Evolutionary conservation across 2,113 vertebrate genomes (phyloP).

Genomic region (Fregata magnificens): DNA sequence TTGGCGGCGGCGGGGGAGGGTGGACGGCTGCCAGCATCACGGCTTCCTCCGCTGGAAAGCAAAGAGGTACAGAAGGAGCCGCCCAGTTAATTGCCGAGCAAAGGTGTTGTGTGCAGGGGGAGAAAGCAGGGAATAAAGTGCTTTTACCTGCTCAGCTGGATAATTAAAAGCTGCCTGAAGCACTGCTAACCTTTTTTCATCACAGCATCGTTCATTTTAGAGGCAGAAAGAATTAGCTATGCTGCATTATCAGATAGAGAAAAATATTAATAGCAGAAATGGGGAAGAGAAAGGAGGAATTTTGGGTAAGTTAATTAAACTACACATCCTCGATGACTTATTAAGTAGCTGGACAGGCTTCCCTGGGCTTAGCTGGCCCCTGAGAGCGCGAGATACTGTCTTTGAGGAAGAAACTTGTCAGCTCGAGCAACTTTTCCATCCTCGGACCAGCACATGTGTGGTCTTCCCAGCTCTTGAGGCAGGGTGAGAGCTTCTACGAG

Average conservation of each 20-base stretch:
- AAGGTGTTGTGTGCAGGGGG: not conserved
- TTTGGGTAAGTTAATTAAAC: slow-evolving; percentile 76
- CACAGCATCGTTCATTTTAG: slow-evolving; percentile 66
- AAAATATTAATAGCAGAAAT: slow-evolving; percentile 75
- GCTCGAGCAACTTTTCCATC: not conserved
- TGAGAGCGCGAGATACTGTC: not conserved
- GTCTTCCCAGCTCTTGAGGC: fast-evolving
- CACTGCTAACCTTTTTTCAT: slow-evolving; percentile 67
- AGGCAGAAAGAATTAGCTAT: slow-evolving; percentile 75
- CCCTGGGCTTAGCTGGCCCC: not conserved
- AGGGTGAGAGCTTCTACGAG: not conserved
- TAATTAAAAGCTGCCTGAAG: slow-evolving; percentile 74
- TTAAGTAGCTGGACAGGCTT: slow-evolving; percentile 57
- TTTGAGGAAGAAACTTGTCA: not conserved
- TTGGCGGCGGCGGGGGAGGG: not conserved
- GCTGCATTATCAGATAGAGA: slow-evolving; percentile 71
- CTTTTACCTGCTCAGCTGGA: slow-evolving; percentile 64
- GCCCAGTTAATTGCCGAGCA: not conserved
- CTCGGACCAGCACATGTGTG: fast-evolving
- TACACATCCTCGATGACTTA: slow-evolving; percentile 55
- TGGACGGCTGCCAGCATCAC: fast-evolving
- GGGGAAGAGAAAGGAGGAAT: slow-evolving; percentile 63
- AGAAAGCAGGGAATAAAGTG: slow-evolving; percentile 2
- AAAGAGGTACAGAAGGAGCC: not conserved
- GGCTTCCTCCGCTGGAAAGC: not conserved